These are phyloP conservation scores for Lepus townsendii DNA, from an alignment of 2,797 vertebrate genomes.

Conservation along the genomic window DNA sequence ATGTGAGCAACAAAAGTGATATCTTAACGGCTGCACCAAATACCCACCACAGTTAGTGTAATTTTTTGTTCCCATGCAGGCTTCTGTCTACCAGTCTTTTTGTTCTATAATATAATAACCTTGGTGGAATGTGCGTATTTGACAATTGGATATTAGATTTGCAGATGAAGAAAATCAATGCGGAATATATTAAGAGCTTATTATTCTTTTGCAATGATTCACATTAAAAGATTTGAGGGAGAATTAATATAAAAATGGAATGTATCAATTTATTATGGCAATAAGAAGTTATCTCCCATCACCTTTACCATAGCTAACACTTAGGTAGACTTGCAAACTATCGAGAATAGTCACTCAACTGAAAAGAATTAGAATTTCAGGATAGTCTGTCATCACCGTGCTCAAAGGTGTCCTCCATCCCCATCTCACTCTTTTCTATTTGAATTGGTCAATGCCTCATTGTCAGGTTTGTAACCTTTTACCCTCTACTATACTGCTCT, in stretches of 20 bases:
- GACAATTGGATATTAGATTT: neutral
- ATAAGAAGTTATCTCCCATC: neutral
- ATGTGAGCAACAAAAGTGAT: too few species aligned
- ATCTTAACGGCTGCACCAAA: too few species aligned
- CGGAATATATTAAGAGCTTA: neutral
- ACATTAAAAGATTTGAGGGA: neutral
- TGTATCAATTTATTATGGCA: neutral
- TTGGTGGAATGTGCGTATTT: conserved; percentile 7
- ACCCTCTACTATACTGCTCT: neutral
- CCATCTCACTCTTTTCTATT: neutral
- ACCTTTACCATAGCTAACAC: neutral
- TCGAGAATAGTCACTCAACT: neutral
- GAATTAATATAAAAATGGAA: conserved; percentile 10
- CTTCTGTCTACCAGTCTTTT: neutral
- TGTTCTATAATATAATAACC: neutral
- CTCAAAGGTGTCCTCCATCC: neutral
- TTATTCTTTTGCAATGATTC: neutral
- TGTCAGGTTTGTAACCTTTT: neutral
- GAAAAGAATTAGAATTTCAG: neutral
- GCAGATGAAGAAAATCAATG: neutral
- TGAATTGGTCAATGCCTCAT: neutral
- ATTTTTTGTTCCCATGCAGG: neutral
- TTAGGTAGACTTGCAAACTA: neutral
- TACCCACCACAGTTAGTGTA: too few species aligned
- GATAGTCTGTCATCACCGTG: neutral